These are phyloP conservation scores for Myopa tessellatipennis DNA, from an alignment of 2,888 invertebrate species.

Conservation along the genomic window DNA sequence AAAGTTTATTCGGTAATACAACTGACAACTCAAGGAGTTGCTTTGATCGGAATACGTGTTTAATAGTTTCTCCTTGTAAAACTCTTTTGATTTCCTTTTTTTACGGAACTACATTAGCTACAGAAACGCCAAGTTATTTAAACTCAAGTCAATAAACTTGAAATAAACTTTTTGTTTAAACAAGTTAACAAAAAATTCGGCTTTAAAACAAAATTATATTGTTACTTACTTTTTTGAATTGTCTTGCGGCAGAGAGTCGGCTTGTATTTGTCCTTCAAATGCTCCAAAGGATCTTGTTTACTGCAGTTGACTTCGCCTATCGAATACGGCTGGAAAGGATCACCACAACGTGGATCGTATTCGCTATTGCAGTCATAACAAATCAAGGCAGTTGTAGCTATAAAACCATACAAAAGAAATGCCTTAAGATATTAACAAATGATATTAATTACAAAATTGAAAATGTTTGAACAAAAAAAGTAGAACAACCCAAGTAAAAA, in stretches of 20 bases:
- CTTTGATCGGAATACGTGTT: too few species aligned
- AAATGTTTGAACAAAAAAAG: neutral
- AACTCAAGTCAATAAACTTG: too few species aligned
- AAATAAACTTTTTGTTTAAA: too few species aligned
- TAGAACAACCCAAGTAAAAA: too few species aligned
- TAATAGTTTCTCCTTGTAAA: too few species aligned
- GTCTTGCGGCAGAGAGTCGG: conserved; percentile 84
- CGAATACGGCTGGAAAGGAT: conserved; percentile 87
- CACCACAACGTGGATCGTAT: conserved; percentile 89
- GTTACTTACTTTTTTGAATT: conserved; percentile 77
- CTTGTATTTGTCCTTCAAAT: conserved; percentile 70
- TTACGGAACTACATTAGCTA: too few species aligned
- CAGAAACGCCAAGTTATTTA: too few species aligned
- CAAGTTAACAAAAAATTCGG: too few species aligned
- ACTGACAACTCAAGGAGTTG: too few species aligned
- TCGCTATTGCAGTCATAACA: conserved; percentile 94
- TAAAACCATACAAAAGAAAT: conserved; percentile 36
- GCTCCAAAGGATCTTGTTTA: conserved; percentile 78
- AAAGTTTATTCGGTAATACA: too few species aligned
- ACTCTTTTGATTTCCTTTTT: too few species aligned
- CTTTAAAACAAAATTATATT: too few species aligned
- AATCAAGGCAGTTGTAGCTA: conserved; percentile 74
- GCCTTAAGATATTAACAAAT: neutral
- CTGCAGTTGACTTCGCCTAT: conserved; percentile 88
- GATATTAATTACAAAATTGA: neutral